Evolutionary conservation across 2,797 vertebrate genomes (phyloP), one percentile per base, ranked within the genome.

Genomic region (Tympanoctomys barrerae): DNA sequence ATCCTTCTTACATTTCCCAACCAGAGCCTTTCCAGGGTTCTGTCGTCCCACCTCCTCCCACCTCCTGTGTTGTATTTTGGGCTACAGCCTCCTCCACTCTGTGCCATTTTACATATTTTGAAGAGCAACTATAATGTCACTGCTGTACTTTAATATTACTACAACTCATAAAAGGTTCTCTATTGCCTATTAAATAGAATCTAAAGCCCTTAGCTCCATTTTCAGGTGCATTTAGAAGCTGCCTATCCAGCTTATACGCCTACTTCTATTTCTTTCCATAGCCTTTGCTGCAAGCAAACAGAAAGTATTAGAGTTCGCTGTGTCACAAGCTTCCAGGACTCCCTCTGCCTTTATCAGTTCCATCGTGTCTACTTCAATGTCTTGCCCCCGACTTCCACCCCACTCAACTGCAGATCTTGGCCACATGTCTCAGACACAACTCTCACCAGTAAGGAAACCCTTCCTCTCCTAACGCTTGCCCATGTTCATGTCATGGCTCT

Each of bases 41-140:
- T 7, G 14, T 54, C 59, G 91, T 84, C 92, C 54, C 78, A 87
- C 85, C 86, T 91, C 91, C 89, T 31, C 57, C 88, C 71, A 54
- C 78, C 73, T 31, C 61, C 19, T 16, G 0, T 21, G 42, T n/a
- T 81, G 21, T 91, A 95, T 89, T 89, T 81, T 57, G 71, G 80
- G 87, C 52, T 83, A 68, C 59, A 94, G 88, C 75, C 88, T 79
- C 95, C 94, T 88, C 92, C 11, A 83, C 64, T 95, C 86, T 88
- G 79, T 18, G 61, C 79, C 73, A 82, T 66, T 52, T 46, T 28
- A 85, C 19, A 78, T 19, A n/a, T 79, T 89, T 77, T 64, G 61
- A 95, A 96, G 85, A 85, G 39, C 10, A 85, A 28, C 28, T 75
- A 33, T 64, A 59, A 75, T 13, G 18, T 28, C 28, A 54, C 66